Base-by-base conservation (phyloP, 2,888 invertebrate species). In the Neuroscelio doddi region DNA sequence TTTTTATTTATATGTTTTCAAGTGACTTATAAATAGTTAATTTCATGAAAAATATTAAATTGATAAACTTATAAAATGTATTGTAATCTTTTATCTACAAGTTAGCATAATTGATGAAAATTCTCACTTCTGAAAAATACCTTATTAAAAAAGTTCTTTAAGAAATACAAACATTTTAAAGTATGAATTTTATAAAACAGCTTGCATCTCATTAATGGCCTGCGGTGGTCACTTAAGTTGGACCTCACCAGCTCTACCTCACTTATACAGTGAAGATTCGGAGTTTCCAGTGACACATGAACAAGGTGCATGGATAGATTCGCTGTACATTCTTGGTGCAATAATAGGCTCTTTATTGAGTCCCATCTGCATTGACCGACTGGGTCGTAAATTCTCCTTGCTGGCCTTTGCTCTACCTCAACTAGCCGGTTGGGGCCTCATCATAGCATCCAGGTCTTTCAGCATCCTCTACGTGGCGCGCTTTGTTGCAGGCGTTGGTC, bases 401-500 rank as follows among this genome's bases (percentile, higher is more conserved):
- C 62, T 80, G 34, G 68, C 68, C 1, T 78, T 78, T 52, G 78
- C 77, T 2, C 52, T 79, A 2, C 80, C 81, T 4, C 76, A 78
- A 49, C 56, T 79, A 12, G 70, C 70, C 7, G 77, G 78, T 17
- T 79, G 81, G 82, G 73, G 77, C 30, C 63, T 80, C 1, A 79
- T 80, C 9, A 76, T 80, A 34, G 72, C 69, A 0, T 76, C 78
- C 1, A 68, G 50, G 1, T 72, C 72, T 24, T 74, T 73, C 45
- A 39, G 44, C 1, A 64, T 77, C 12, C 76, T 87, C 1, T 84
- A 82, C 68, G 51, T 80, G 4, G 87, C 86, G 0, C 77, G 87
- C 27, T 80, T 86, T 24, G 66, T 86, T 16, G 85, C 85, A 16
- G 88, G 88, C 0, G 79, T 86, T 29, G 86, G 85, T 5, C 79